Base-by-base conservation (phyloP, 2,888 invertebrate species). In the Eremobia ochroleuca region DNA sequence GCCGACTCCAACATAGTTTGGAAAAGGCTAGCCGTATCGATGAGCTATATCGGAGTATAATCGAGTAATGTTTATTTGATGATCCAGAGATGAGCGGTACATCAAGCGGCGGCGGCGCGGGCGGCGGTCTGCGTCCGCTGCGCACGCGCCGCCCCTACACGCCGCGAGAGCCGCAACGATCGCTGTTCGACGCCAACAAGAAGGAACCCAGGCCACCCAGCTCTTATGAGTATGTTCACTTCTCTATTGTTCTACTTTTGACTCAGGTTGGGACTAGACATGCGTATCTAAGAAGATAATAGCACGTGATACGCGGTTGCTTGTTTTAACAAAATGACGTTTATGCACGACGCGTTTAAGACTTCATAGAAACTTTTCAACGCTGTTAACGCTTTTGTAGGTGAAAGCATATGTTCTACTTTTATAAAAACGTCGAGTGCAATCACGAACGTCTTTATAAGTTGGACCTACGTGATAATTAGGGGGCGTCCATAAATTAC, bases 121-220 rank as follows among this genome's bases (percentile, higher is more conserved):
- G 93, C 52, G 94, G 94, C 62, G 96, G 88, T 86, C 96, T 93
- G 82, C 95, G 98, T 52, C 97, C 98, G 65, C 97, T 99, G 81
- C 98, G 98, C 91, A 99, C 99, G 68, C 98, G 98, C 76, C 97
- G 99, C n/a, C 99, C 99, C 13, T 98, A 98, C 93, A 99, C 99
- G 21, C 99, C 99, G 15, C 97, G 98, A 61, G 98, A 98, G 84
- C 98, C 98, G 61, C 98, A 98, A 85, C 97, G 99, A 52, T 97
- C 98, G 28, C 97, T 99, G 15, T 99, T 98, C 94, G 96, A 96
- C 59, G 82, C 93, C 46, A 92, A 92, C 34, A 93, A 92, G 77
- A 92, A 92, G 64, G 95, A 96, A 64, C 87, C 92, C 0, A 95
- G 98, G 72, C 98, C 98, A 25, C 98, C 98, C 4, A 98, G 98